Evolutionary conservation across 1,140 invertebrate species (phyloP), one percentile per base, ranked within the genome.

Genomic region (Pseudomyrmex concolor): DNA sequence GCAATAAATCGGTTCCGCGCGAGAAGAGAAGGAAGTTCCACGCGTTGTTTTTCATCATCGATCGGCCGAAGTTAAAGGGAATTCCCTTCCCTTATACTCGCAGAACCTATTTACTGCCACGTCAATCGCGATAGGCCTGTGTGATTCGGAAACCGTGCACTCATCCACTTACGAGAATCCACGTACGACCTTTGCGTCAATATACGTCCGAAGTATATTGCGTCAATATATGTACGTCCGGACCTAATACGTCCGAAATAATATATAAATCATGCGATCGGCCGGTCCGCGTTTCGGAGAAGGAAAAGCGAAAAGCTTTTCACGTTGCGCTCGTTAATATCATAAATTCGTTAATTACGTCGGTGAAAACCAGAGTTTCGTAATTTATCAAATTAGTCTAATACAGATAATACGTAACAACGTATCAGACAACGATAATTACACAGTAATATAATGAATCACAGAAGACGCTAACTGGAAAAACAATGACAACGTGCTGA

Each of bases 131-230:
- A 34, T 34, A 5, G 34, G 34, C 5, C 34, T 34, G 34, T 34
- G 34, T 34, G 34, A 34, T 34, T 34, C 84, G 73, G 60, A 84
- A 86, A 84, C 48, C n/a, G 64, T 9, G 60, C 34, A 51, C 78
- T 84, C 60, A 72, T 78, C 77, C 68, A 78, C 73, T 84, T 78
- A 67, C 54, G 45, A 78, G 62, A 64, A 68, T n/a, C n/a, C n/a
- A n/a, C n/a, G 60, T 8, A 54, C 66, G 55, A 19, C 10, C 7
- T 10, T 83, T 83, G 63, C 72, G 73, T 78, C 73, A 78, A 54
- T 43, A 60, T 2, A 34, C 57, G 8, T 34, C 19, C 76, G 0
- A 10, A 19, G n/a, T n/a, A n/a, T n/a, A n/a, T 83, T 83, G 63
- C 72, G 73, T 78, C 73, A 78, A 54, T 43, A 60, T 2, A 34